Evolutionary conservation across 2,888 invertebrate genomes (phyloP), one percentile per base, ranked within the genome.

Genomic region (Clostera curtula): DNA sequence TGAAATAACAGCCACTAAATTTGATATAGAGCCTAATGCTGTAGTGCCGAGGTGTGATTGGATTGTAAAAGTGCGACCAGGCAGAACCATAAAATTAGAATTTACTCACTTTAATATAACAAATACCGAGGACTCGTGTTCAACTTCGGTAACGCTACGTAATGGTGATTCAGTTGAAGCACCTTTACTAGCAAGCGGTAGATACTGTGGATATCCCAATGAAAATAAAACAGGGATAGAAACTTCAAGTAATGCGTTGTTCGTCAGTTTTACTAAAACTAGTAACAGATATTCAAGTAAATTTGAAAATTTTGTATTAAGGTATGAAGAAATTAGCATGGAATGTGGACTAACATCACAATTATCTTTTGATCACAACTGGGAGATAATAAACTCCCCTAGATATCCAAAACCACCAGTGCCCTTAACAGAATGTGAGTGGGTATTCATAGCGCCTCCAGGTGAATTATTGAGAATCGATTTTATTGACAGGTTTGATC

Each of bases 321-420:
- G 63, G 23, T 90, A 84, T 56, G 84, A 87, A 49, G 91, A 93
- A 69, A 62, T 87, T 22, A 85, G 88, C 10, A 56, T 86, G 25
- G 84, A 87, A 25, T 96, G 95, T 66, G 94, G 93, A 1, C 88
- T 87, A 4, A 80, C 83, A 7, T 76, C 90, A n/a, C 55, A 52
- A n/a, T 63, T 95, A 24, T 75, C 83, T 6, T 31, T 63, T 1
- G 67, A 71, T 1, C 73, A 82, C 25, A 71, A 59, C 19, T 77
- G 75, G 37, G 85, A 86, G 36, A 67, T 77, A 24, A 89, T 97
- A 29, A 84, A 65, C 10, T 90, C 95, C 0, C 96, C 96, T 0
- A 91, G 91, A 45, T 95, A 92, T 73, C 97, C 97, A 0, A 88
- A 89, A 34, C 84, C 90, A 11, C 95, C 97, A 1, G 79, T 88